Evolutionary conservation across 2,113 vertebrate species (phyloP).

Genomic region (Sturnira hondurensis): DNA sequence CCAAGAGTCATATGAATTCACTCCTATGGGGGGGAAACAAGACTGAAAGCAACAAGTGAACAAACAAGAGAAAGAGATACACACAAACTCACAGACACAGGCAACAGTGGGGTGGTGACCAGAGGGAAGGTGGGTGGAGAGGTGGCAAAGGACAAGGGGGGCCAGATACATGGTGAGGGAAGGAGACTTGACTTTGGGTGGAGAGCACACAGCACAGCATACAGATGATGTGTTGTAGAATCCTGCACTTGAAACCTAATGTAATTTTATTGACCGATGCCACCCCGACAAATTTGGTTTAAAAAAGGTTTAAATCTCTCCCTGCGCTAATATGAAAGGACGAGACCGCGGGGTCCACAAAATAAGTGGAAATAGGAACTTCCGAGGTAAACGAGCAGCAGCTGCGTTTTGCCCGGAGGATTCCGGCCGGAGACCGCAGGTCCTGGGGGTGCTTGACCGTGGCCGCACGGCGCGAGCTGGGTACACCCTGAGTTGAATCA

Average conservation of each 20-base stretch:
- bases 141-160: neutral
- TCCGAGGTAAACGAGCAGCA: neutral
- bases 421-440: neutral
- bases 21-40: neutral
- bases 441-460: neutral
- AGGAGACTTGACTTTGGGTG: neutral
- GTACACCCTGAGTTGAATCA: neutral
- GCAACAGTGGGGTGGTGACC: no score
- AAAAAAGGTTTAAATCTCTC: neutral
- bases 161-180: neutral
- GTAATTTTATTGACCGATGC: neutral
- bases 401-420: fast-evolving
- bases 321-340: neutral
- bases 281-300: neutral
- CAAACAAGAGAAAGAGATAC: neutral
- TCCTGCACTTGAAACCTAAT: neutral
- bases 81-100: neutral
- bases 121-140: neutral
- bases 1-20: neutral
- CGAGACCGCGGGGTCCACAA: neutral
- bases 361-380: neutral
- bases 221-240: neutral
- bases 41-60: neutral
- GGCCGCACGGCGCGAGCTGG: no score
- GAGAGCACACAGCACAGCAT: neutral